Evolutionary conservation across 2,113 vertebrate species (phyloP).

Genomic region (Pristiophorus japonicus): DNA sequence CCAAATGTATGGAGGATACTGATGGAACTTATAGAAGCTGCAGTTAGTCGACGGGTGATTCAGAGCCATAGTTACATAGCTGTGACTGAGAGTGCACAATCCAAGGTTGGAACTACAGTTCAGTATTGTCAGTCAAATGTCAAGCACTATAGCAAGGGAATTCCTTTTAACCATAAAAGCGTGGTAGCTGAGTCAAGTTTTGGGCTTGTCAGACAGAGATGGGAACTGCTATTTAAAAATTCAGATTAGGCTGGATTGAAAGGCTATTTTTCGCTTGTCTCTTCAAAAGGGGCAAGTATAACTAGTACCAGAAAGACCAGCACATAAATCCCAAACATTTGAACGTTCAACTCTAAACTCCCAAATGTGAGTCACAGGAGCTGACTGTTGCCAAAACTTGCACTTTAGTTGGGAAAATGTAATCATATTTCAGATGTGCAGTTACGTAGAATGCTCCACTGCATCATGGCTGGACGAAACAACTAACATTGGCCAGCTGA

Average conservation of each 20-base stretch:
- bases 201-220: not conserved
- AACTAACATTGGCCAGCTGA: not conserved
- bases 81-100: not conserved
- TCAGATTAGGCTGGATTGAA: not conserved
- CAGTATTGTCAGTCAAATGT: not conserved
- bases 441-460: not conserved
- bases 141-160: not conserved
- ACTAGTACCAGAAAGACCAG: too few species aligned
- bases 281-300: not conserved
- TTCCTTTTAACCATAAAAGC: not conserved
- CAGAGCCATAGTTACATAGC: not conserved
- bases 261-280: not conserved
- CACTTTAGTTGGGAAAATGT: not conserved
- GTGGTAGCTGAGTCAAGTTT: not conserved
- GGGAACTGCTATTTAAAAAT: too few species aligned
- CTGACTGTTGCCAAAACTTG: not conserved
- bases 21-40: not conserved
- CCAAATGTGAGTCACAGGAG: too few species aligned
- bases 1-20: not conserved
- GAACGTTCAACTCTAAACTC: too few species aligned
- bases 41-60: too few species aligned
- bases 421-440: not conserved
- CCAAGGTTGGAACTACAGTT: not conserved
- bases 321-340: too few species aligned
- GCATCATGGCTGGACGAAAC: not conserved